phyloP scores from a whole-genome alignment of 1,140 invertebrate genomes.

The Drosophila pachea region DNA sequence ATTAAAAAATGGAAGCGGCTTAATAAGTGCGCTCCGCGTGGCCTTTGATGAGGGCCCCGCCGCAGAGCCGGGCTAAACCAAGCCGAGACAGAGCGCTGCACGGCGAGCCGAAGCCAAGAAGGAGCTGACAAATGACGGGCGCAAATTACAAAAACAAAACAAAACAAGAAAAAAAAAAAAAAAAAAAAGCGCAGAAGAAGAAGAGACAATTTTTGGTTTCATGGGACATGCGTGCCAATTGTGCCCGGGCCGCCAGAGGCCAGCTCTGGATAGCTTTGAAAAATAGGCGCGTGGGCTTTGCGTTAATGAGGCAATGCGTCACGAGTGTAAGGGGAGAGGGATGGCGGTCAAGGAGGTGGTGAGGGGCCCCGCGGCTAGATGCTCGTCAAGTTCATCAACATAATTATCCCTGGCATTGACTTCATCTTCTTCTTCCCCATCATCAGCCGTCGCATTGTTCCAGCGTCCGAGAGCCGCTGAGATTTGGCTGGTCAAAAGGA shows the following conservation, averaged over 20 bases:
- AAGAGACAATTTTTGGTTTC: slow-evolving; percentile 61
- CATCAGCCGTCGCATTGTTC: slow-evolving; percentile 64
- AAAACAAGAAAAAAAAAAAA: no score
- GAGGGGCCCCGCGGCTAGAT: background rate
- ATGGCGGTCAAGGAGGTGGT: no score
- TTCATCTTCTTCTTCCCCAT: slow-evolving; percentile 21
- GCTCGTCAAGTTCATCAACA: slow-evolving; percentile 69
- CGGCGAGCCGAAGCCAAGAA: background rate
- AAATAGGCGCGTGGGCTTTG: slow-evolving; percentile 64
- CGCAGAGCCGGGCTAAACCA: background rate
- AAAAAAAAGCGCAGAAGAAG: no score
- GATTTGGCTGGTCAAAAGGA: slow-evolving; percentile 29
- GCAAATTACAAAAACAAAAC: slow-evolving; percentile 48
- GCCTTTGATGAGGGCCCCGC: slow-evolving; percentile 58
- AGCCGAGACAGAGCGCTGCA: background rate
- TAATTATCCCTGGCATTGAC: slow-evolving; percentile 72
- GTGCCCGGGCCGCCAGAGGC: slow-evolving; percentile 10
- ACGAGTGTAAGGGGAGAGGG: slow-evolving; percentile 23
- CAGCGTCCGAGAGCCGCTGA: slow-evolving; percentile 22
- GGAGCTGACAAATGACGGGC: slow-evolving; percentile 23
- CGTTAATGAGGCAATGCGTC: slow-evolving; percentile 76
- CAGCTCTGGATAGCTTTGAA: background rate
- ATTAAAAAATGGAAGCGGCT: slow-evolving; percentile 73
- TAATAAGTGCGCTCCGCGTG: slow-evolving; percentile 60
- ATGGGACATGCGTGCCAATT: slow-evolving; percentile 65